These are phyloP conservation scores for Hylaea fasciaria DNA, from an alignment of 2,888 invertebrate species.

Conservation along the genomic window DNA sequence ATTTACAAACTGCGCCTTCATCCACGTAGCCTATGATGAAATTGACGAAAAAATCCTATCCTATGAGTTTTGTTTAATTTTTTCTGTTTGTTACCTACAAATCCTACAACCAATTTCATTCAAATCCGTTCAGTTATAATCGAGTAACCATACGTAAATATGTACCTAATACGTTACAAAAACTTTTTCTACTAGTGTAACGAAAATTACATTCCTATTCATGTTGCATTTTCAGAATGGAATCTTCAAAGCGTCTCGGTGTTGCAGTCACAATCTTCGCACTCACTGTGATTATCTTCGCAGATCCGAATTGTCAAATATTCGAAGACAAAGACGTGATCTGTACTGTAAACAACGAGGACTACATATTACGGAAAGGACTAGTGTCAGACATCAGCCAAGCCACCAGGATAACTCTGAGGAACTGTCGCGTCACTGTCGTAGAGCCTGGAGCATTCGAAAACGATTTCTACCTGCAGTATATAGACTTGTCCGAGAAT, in stretches of 20 bases:
- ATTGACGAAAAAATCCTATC: no score
- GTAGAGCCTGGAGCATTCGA: slow-evolving; percentile 55
- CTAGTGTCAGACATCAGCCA: slow-evolving; percentile 47
- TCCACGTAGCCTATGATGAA: no score
- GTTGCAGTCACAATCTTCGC: slow-evolving; percentile 13
- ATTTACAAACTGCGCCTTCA: no score
- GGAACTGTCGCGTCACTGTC: slow-evolving; percentile 45
- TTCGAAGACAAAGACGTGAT: slow-evolving; percentile 39
- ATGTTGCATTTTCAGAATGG: slow-evolving; percentile 25
- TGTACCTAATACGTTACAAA: no score
- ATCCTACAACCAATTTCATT: no score
- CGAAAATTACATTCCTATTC: background rate
- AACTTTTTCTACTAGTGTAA: no score
- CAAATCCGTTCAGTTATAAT: no score
- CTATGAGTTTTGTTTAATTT: no score
- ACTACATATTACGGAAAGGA: slow-evolving; percentile 46
- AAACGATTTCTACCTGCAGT: slow-evolving; percentile 48
- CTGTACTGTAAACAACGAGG: slow-evolving; percentile 41
- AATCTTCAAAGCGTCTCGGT: background rate
- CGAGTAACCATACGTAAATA: no score
- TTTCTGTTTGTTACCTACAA: no score
- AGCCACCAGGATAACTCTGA: slow-evolving; percentile 45
- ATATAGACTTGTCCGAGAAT: slow-evolving; percentile 61
- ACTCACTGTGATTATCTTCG: slow-evolving; percentile 4
- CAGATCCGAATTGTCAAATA: slow-evolving; percentile 40